Base-by-base conservation (phyloP, 2,113 vertebrate species). In the Chionodraco myersi region DNA sequence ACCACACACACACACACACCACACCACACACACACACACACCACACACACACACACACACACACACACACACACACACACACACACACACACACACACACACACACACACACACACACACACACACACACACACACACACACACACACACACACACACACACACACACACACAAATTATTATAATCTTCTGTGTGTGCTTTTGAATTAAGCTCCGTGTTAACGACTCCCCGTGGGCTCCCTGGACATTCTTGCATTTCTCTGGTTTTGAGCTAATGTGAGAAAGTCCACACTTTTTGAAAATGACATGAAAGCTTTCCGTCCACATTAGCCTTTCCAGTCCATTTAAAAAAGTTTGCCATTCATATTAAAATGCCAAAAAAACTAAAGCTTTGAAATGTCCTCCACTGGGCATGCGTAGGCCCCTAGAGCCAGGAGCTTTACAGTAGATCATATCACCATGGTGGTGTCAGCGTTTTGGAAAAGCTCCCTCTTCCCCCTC, bases 171-270 rank as follows among this genome's bases (percentile, higher is more conserved):
- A 36, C 67, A 83, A 82, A 83, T 90, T 88, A 90, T 87, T 82
- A 59, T 72, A 83, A 86, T 89, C 85, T 84, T 82, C 52, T 80
- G 73, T 85, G 88, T 82, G 78, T 71, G 80, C 58, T 78, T 84
- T 76, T 90, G 88, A 88, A 88, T 85, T 85, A 86, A 85, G 89
- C 74, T 80, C 76, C 83, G 89, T 90, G 87, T 92, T 83, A 86
- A 78, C 44, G 16, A 73, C 72, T 76, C 62, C 72, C 88, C 10
- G 88, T 85, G 81, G 92, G 73, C 75, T 83, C 86, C n/a, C 63
- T 48, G 66, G 88, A 80, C 86, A 83, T 87, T 86, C 77, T 84
- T 85, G 83, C 88, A 86, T 86, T 85, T 84, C 90, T 91, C 53
- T 87, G 80, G 67, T 63, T 84, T 77, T 77, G 67, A 68, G 66